Conservation (phyloP, 2,113 vertebrate genomes). For the Vidua macroura region DNA sequence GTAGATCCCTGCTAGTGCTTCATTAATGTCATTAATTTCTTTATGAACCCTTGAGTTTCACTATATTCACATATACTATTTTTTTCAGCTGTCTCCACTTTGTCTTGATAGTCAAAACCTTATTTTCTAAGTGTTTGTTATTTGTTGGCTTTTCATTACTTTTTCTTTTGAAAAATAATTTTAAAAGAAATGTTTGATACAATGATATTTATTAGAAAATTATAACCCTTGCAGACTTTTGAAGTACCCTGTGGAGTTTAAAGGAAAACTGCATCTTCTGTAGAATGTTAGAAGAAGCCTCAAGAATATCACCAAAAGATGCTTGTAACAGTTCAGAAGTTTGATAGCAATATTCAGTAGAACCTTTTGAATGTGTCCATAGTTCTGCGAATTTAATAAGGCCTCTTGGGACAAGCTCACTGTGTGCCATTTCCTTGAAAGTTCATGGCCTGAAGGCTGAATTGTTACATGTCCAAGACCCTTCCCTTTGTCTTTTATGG, state of each 20-base stretch:
- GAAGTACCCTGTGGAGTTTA: neutral
- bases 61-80: neutral
- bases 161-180: neutral
- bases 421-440: neutral
- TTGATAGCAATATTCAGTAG: neutral
- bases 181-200: neutral
- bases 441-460: neutral
- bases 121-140: neutral
- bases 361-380: neutral
- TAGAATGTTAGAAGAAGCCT: neutral
- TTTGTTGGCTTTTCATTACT: neutral
- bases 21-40: neutral
- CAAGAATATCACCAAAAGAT: neutral
- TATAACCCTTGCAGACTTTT: neutral
- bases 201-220: neutral
- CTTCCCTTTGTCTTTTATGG: neutral
- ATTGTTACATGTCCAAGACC: neutral
- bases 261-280: neutral
- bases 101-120: neutral
- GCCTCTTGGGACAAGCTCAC: neutral
- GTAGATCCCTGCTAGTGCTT: neutral
- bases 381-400: neutral
- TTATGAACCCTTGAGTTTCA: neutral
- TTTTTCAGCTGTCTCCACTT: neutral
- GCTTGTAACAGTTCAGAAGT: neutral